Evolutionary conservation across 2,113 vertebrate species (phyloP).

Genomic region (Rhegmatorhina hoffmannsi): DNA sequence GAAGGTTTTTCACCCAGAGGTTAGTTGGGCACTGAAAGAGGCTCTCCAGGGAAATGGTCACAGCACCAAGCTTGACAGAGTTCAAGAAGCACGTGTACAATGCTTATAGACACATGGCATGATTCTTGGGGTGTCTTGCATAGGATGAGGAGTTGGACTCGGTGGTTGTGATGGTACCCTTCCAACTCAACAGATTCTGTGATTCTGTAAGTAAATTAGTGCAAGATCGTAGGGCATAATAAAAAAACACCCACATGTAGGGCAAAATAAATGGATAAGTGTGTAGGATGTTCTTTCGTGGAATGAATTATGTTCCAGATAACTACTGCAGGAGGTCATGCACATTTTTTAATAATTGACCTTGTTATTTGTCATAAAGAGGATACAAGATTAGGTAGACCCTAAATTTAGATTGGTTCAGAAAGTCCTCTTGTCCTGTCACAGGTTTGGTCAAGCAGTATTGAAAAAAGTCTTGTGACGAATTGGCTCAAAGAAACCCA

Average conservation of each 20-base stretch:
- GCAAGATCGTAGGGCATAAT: not conserved
- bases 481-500: not conserved
- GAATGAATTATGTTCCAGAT: not conserved
- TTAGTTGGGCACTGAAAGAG: not conserved
- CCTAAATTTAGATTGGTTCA: not conserved
- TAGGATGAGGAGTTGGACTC: not conserved
- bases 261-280: not conserved
- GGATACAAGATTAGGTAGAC: not conserved
- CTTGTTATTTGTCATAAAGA: not conserved
- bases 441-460: not conserved
- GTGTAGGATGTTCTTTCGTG: not conserved
- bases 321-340: not conserved
- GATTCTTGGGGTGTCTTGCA: not conserved
- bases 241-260: not conserved
- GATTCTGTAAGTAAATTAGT: not conserved
- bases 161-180: not conserved
- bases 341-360: not conserved
- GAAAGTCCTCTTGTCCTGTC: not conserved
- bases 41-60: not conserved
- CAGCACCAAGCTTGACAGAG: not conserved
- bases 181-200: not conserved
- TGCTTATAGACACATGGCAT: not conserved
- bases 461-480: not conserved
- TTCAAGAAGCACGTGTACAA: not conserved
- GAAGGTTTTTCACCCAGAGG: not conserved